These are phyloP conservation scores for Boleophthalmus pectinirostris DNA, from an alignment of 2,113 vertebrate genomes.

Conservation along the genomic window DNA sequence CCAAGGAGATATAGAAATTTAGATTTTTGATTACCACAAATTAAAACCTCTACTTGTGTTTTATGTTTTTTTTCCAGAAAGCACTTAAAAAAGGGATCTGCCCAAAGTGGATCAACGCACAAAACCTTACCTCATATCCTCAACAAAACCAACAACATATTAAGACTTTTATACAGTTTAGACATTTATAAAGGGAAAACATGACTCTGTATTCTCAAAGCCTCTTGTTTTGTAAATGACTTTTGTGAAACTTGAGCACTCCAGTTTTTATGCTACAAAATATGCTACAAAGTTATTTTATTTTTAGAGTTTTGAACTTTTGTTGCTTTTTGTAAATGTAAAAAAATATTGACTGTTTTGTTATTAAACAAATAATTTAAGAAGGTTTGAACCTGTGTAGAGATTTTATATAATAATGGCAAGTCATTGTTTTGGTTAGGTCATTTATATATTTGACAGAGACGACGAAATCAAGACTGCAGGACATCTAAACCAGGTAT, in stretches of 20 bases:
- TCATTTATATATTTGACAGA: too few relatives aligned
- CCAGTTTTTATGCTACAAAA: background rate
- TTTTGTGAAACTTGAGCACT: background rate
- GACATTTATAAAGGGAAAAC: background rate
- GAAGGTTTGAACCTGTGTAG: too few relatives aligned
- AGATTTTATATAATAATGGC: too few relatives aligned
- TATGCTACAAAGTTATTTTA: background rate
- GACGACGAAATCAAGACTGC: background rate
- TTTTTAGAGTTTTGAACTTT: background rate
- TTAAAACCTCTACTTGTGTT: too few relatives aligned
- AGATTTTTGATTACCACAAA: too few relatives aligned
- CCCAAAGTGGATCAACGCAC: background rate
- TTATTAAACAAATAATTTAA: background rate
- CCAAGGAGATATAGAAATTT: too few relatives aligned
- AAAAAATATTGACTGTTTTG: background rate
- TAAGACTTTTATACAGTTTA: background rate
- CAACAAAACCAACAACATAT: background rate
- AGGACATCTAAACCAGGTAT: background rate
- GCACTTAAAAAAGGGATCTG: slow-evolving; percentile 47
- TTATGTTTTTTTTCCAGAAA: slow-evolving; percentile 22
- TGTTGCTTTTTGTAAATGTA: background rate
- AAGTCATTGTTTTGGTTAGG: too few relatives aligned
- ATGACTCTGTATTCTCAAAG: too few relatives aligned
- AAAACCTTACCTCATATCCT: slow-evolving; percentile 27
- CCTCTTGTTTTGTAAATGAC: background rate